Conservation (phyloP, 2,113 vertebrate species). For the Notarius lentiginosus region DNA sequence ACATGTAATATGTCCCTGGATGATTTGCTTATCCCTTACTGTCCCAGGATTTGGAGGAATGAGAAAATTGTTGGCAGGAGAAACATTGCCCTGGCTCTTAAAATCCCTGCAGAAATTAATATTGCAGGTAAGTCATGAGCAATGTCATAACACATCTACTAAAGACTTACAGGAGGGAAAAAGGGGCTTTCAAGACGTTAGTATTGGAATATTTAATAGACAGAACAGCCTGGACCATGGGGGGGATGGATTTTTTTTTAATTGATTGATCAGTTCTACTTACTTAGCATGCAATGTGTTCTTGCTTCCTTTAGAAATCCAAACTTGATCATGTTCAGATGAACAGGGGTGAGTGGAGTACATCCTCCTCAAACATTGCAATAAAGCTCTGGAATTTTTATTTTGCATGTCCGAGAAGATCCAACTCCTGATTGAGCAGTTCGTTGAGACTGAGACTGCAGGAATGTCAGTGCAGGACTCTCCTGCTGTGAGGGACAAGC, state of each 20-base stretch:
- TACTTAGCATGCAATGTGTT: not conserved
- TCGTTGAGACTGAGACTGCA: conserved; percentile 30
- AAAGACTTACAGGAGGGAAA: not conserved
- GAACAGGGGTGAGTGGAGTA: not conserved
- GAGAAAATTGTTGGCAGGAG: not conserved
- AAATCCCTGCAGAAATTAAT: not conserved
- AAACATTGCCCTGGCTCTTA: not conserved
- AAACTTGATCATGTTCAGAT: not conserved
- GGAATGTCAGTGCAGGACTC: not conserved
- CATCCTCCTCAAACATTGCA: conserved; percentile 15
- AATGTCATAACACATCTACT: not conserved
- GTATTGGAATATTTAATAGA: not conserved
- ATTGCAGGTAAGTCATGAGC: not conserved
- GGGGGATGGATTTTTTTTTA: not conserved
- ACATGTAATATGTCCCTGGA: not conserved
- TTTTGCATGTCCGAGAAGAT: conserved; percentile 4
- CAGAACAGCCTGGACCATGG: not conserved
- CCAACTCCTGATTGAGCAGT: conserved; percentile 25
- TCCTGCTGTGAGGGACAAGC: conserved; percentile 9
- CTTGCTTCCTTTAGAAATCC: not conserved
- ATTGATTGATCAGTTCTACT: too few relatives aligned
- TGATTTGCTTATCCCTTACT: too few relatives aligned
- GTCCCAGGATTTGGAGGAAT: not conserved
- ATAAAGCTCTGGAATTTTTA: conserved; percentile 34
- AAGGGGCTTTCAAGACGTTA: not conserved